Base-by-base conservation (phyloP, 1,140 invertebrate genomes). In the Solenopsis invicta region DNA sequence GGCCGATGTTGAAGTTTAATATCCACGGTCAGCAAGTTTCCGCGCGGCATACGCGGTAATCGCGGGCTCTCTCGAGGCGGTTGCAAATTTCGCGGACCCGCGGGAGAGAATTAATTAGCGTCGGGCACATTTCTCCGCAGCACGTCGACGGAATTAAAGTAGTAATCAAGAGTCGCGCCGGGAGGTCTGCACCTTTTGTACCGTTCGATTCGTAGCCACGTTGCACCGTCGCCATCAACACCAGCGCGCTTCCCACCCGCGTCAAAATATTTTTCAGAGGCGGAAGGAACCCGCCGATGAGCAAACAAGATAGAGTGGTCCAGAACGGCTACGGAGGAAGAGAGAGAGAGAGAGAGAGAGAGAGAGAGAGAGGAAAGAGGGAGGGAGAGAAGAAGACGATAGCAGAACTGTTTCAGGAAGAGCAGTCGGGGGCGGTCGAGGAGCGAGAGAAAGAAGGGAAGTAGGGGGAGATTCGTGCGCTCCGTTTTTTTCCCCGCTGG, bases 401-500 rank as follows among this genome's bases (percentile, higher is more conserved):
- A 71, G 85, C 48, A 71, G 52, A 82, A 80, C 86, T 84, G 86
- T 76, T 91, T 85, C 89, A 81, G 91, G 91, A 91, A 90, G 87
- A 92, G 88, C 86, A 91, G 87, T 87, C 85, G 78, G 88, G 88
- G 93, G 90, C 61, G 88, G 67, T 81, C 78, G 89, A 87, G 90
- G 82, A 93, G 84, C 75, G 90, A 72, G 76, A 85, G 76, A 66
- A 69, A 56, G 62, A 84, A 74, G 85, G 67, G 71, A 66, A 86
- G 88, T 87, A 81, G 90, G 88, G 90, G 29, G 89, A 88, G 88
- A 85, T 76, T 50, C 86, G 85, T 91, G 89, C 92, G 88, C 88
- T 92, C 90, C 59, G 90, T 92, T 94, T 95, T 94, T 94, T 94
- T 91, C 89, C 80, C 78, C 89, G 45, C 86, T 71, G 54, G 48